Conservation (phyloP, 2,113 vertebrate genomes). For the Sapajus apella region DNA sequence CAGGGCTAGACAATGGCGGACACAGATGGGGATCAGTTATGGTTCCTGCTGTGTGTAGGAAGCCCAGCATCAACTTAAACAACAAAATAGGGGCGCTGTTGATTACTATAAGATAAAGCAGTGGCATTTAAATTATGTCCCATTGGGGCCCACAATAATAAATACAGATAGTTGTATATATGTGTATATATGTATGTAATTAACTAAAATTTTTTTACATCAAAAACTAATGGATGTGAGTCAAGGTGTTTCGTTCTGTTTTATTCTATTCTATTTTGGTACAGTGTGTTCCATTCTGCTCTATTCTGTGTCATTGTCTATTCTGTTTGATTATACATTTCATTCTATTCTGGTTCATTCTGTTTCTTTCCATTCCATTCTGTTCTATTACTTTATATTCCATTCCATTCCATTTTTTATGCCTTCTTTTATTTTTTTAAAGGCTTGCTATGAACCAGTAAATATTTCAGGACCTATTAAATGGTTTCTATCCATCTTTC, state of each 20-base stretch:
- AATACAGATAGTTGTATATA: background rate
- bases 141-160: background rate
- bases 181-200: background rate
- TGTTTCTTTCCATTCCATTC: background rate
- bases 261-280: background rate
- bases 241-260: background rate
- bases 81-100: background rate
- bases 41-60: background rate
- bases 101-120: background rate
- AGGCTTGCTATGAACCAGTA: background rate
- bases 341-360: background rate
- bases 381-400: background rate
- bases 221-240: background rate
- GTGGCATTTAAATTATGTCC: background rate
- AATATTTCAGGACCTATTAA: slow-evolving; percentile 27
- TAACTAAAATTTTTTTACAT: background rate
- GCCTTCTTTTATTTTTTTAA: slow-evolving; percentile 7
- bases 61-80: background rate
- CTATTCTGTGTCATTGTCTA: background rate
- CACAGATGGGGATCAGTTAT: background rate
- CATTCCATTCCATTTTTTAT: background rate
- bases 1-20: background rate
- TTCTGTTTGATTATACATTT: background rate
- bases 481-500: background rate
- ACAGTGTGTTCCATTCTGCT: background rate